Base-by-base conservation (phyloP, 1,140 invertebrate species). In the Drosophila pallidifrons region DNA sequence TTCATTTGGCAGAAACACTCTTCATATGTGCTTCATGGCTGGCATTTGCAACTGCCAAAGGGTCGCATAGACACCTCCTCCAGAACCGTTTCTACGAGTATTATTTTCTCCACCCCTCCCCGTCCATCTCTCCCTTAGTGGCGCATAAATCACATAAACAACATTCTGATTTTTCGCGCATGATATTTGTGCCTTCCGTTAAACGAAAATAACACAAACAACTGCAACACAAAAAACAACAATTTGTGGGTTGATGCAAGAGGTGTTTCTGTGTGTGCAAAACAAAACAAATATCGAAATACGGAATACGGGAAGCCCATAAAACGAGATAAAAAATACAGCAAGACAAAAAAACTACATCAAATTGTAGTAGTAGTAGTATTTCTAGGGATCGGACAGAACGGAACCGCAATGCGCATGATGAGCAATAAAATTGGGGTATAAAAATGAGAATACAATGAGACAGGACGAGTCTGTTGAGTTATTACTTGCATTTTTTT, bases 111-210 rank as follows among this genome's bases (percentile, higher is more conserved):
- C 30, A 7, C 30, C 30, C 35, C 2, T 38, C 35, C 3, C 13
- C 32, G 13, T 51, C 32, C 16, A 28, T 13, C 43, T 10, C 32
- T 16, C 30, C 10, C 32, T 15, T 32, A 65, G 75, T 76, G 64
- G 46, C 70, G 73, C 71, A 88, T 88, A 88, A 88, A 89, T 88
- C 83, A 89, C 85, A 89, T 89, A 81, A 80, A 76, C 77, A 89
- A 88, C 77, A 74, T 69, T 81, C 85, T 73, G 85, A 89, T 88
- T 89, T 88, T 81, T 89, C 80, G 83, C 80, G 75, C 82, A 80
- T 81, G 83, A 87, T 87, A 88, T 87, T 85, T 87, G 71, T 79
- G 83, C 67, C 77, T 87, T 79, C 67, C 81, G 70, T 28, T 54
- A 54, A 43, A 57, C 35, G 51, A 51, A 10, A 59, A 63, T 49